Conservation (phyloP, 2,113 vertebrate genomes). For the Catharus bicknelli region DNA sequence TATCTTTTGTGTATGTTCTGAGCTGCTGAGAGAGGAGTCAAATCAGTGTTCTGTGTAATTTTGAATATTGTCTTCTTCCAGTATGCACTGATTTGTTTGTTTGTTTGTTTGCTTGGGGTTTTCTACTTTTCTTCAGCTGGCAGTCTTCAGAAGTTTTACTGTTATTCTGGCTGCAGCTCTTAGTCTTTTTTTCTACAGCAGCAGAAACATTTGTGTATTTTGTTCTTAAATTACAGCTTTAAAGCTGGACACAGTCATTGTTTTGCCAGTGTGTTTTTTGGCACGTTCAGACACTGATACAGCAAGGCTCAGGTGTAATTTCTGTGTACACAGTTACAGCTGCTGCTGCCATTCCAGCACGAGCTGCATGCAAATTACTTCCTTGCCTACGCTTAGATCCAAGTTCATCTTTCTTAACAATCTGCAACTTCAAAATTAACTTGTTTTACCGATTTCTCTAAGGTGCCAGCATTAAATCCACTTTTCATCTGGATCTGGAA, state of each 20-base stretch:
- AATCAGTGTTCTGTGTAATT: not conserved
- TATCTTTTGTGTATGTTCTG: not conserved
- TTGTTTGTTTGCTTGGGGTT: not conserved
- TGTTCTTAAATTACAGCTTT: not conserved
- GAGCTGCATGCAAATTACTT: not conserved
- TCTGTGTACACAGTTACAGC: slow-evolving; percentile 25
- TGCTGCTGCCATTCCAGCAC: slow-evolving; percentile 18
- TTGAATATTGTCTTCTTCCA: not conserved
- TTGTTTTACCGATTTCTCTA: not conserved
- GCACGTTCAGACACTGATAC: not conserved
- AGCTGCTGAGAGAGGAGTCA: not conserved
- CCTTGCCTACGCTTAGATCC: not conserved
- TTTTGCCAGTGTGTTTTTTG: not conserved
- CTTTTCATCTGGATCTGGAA: not conserved
- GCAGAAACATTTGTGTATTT: not conserved
- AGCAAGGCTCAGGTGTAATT: not conserved
- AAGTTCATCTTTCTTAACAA: not conserved
- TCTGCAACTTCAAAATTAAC: not conserved
- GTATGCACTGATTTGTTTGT: not conserved
- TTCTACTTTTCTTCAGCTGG: not conserved
- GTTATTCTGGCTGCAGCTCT: not conserved
- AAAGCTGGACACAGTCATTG: not conserved
- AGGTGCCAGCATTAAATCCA: not conserved
- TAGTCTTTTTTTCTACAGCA: not conserved
- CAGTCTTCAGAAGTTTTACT: not conserved